Conservation (phyloP, 2,888 invertebrate genomes). For the Cephalotes varians region DNA sequence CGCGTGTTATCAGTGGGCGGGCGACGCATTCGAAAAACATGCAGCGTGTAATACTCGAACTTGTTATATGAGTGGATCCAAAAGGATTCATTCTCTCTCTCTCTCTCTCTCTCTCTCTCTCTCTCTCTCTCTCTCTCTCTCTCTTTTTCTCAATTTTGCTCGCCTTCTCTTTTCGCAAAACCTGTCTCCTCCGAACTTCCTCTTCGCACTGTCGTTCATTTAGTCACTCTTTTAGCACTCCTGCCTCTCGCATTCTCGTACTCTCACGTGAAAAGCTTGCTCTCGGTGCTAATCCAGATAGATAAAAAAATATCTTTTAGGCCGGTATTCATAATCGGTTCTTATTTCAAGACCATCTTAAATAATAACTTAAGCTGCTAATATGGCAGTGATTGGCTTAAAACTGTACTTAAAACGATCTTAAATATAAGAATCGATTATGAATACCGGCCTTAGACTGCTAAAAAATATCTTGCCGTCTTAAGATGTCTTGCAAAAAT, state of each 20-base stretch:
- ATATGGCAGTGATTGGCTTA: no score
- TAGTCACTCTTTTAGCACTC: conserved; percentile 52
- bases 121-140: neutral
- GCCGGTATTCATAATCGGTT: no score
- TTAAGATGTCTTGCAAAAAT: no score
- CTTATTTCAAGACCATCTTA: no score
- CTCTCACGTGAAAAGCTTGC: conserved; percentile 15
- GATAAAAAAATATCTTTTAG: no score
- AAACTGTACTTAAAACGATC: no score
- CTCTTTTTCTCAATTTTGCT: conserved; percentile 17
- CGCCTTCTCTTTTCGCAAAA: neutral
- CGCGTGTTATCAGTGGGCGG: conserved; percentile 50
- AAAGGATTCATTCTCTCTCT: conserved; percentile 18
- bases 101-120: neutral
- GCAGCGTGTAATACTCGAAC: conserved; percentile 67
- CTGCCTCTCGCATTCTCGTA: conserved; percentile 37
- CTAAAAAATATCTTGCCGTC: no score
- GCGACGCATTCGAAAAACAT: conserved; percentile 63
- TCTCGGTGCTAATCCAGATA: conserved; percentile 70
- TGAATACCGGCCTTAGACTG: no score
- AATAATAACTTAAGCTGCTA: no score
- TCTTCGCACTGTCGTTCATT: conserved; percentile 30
- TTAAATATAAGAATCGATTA: no score
- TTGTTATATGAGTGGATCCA: conserved; percentile 64
- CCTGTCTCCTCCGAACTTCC: neutral